Evolutionary conservation across 2,797 vertebrate genomes (phyloP).

Genomic region (Octomys mimax): DNA sequence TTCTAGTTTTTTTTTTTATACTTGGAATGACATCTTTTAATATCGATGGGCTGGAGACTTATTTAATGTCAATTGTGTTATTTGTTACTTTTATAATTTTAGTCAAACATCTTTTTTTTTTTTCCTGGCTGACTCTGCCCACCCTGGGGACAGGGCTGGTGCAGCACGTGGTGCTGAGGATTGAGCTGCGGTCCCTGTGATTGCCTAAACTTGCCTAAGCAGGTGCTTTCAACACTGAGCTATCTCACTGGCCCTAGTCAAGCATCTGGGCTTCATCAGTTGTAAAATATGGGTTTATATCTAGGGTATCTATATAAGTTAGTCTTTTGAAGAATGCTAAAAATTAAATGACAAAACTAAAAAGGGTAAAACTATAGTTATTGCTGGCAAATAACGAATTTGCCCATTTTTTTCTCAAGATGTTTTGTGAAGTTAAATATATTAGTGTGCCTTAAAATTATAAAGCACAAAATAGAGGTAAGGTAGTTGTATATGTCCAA

Average conservation of each 20-base stretch:
- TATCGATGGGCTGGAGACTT: background rate
- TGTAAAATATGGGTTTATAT: background rate
- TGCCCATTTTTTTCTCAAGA: background rate
- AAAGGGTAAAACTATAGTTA: background rate
- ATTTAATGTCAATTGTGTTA: background rate
- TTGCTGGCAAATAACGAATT: background rate
- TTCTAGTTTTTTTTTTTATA: background rate
- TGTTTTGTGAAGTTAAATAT: background rate
- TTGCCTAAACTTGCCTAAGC: no score
- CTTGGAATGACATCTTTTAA: background rate
- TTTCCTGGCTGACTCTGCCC: no score
- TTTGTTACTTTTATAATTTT: conserved; percentile 20
- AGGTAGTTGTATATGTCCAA: background rate
- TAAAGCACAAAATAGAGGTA: background rate
- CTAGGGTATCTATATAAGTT: background rate
- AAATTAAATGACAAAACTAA: background rate
- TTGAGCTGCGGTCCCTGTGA: no score
- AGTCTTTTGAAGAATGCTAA: background rate
- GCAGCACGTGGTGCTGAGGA: no score
- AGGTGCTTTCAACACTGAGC: no score
- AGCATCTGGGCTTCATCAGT: background rate
- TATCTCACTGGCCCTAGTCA: background rate
- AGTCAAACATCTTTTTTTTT: background rate
- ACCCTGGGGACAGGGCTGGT: no score
- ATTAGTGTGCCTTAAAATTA: conserved; percentile 40